phyloP scores from a whole-genome alignment of 2,113 vertebrate species.

The Ctenomys sociabilis region DNA sequence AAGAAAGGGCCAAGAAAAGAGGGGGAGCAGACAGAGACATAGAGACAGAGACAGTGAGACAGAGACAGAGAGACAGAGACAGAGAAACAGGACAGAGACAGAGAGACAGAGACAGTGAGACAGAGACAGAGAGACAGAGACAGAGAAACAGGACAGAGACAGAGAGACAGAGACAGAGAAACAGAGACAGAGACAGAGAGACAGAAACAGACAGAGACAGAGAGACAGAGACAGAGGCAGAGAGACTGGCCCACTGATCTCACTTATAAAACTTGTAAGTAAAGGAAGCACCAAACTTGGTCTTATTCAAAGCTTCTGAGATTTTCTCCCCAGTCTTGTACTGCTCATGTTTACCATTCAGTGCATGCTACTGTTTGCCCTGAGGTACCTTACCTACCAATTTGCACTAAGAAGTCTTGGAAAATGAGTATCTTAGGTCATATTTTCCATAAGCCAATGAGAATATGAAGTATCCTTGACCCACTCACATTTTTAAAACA shows the following conservation, averaged over 20 bases:
- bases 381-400: neutral
- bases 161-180: neutral
- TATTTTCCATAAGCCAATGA: neutral
- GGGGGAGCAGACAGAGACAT: too few species aligned
- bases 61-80: neutral
- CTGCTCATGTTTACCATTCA: neutral
- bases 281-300: neutral
- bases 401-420: neutral
- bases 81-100: too few species aligned
- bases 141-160: too few species aligned
- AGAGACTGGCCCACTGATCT: neutral
- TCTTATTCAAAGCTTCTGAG: neutral
- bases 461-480: neutral
- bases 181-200: too few species aligned
- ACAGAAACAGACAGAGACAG: neutral
- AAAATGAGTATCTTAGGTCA: neutral
- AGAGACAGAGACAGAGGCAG: neutral
- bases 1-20: neutral
- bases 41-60: too few species aligned
- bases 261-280: neutral
- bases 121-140: too few species aligned
- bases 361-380: neutral
- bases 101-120: neutral
- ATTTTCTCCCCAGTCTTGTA: neutral
- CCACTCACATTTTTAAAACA: neutral